phyloP scores from a whole-genome alignment of 2,888 invertebrate species.

The Arctia plantaginis region DNA sequence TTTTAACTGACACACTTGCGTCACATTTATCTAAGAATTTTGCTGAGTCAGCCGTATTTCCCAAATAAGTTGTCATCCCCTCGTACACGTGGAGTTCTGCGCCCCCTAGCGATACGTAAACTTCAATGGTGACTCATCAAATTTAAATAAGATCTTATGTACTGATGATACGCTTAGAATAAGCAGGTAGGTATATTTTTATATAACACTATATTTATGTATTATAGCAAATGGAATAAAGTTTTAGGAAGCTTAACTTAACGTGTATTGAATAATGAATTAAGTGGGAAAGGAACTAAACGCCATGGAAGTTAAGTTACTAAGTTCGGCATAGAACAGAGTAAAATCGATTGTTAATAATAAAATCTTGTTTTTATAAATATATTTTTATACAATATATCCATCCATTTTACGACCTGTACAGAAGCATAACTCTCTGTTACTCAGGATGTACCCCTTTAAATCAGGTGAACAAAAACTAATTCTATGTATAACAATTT shows the following conservation, averaged over 20 bases:
- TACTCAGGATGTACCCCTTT: neutral
- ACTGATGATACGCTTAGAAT: neutral
- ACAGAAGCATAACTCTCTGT: neutral
- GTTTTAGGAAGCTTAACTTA: neutral
- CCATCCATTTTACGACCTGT: neutral
- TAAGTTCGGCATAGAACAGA: neutral
- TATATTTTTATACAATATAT: no score
- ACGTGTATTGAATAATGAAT: no score
- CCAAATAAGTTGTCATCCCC: constrained; percentile 26
- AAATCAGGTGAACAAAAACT: constrained; percentile 8
- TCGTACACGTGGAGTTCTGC: constrained; percentile 21
- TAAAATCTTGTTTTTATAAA: no score
- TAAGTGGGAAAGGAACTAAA: no score
- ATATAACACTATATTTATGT: neutral
- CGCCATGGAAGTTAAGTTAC: no score
- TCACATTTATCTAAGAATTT: constrained; percentile 23
- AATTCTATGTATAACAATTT: constrained; percentile 14
- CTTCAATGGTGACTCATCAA: constrained; percentile 25
- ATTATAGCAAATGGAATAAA: neutral
- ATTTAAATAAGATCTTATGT: neutral
- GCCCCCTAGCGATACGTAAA: constrained; percentile 5
- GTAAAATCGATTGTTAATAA: no score
- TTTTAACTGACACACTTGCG: constrained; percentile 14
- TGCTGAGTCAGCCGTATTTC: constrained; percentile 40
- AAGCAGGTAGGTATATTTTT: neutral